Conservation (phyloP, 2,797 vertebrate genomes). For the Trichosurus vulpecula region DNA sequence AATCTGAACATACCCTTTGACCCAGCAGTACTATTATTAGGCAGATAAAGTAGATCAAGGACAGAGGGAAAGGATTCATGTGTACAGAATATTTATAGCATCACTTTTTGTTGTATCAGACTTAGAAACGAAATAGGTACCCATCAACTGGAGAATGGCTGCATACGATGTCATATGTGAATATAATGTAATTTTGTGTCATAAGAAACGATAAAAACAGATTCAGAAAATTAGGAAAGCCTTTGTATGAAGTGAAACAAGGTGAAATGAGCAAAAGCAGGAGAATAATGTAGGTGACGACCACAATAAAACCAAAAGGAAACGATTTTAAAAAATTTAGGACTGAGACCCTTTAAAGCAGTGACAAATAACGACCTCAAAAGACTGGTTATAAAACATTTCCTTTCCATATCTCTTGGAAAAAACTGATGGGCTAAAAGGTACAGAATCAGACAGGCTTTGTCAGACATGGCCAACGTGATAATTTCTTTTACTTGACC, state of each 20-base stretch:
- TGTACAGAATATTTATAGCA: neutral
- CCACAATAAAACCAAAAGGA: neutral
- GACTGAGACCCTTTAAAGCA: neutral
- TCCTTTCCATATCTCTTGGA: neutral
- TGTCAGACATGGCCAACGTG: neutral
- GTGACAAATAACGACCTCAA: neutral
- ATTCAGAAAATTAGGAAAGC: neutral
- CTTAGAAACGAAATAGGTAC: neutral
- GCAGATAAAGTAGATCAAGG: neutral
- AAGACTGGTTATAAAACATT: neutral
- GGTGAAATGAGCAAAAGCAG: neutral
- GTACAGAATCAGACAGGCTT: neutral
- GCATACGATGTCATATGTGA: neutral
- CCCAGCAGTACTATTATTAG: neutral
- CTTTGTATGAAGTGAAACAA: neutral
- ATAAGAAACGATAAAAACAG: neutral
- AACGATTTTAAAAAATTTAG: neutral
- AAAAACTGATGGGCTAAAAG: neutral
- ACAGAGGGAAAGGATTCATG: neutral
- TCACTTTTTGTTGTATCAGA: neutral
- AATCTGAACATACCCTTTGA: neutral
- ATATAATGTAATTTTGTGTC: neutral
- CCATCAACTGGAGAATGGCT: neutral
- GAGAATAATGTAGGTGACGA: neutral
- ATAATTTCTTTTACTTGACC: neutral